These are phyloP conservation scores for Capitulum mitella DNA, from an alignment of 2,888 invertebrate genomes.

Conservation along the genomic window DNA sequence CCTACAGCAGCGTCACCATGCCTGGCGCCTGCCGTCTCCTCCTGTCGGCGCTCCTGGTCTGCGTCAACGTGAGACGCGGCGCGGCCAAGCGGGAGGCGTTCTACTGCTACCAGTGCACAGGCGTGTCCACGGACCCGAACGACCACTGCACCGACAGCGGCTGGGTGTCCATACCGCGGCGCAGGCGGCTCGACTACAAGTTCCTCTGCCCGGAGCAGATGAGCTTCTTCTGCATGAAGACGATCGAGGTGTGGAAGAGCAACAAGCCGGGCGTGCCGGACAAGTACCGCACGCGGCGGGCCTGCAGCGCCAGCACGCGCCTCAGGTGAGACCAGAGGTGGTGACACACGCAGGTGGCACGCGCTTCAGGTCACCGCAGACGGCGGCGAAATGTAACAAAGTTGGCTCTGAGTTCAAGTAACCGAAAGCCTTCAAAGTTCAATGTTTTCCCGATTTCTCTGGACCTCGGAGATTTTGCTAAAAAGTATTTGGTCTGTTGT, in stretches of 20 bases:
- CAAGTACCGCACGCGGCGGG: neutral
- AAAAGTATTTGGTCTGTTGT: too few species aligned
- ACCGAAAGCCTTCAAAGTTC: too few species aligned
- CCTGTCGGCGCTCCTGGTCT: too few species aligned
- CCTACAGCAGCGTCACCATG: too few species aligned
- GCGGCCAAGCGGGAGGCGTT: neutral
- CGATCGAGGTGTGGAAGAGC: neutral
- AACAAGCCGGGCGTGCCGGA: neutral
- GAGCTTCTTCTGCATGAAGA: constrained; percentile 1
- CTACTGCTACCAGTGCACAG: constrained; percentile 22
- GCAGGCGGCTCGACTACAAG: neutral
- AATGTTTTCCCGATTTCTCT: too few species aligned
- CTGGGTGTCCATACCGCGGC: constrained; percentile 18
- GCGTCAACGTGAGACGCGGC: too few species aligned
- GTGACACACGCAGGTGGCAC: too few species aligned
- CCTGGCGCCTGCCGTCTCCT: too few species aligned
- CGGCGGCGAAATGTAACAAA: too few species aligned
- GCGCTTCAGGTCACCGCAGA: too few species aligned
- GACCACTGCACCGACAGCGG: constrained; percentile 25
- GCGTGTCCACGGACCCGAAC: neutral
- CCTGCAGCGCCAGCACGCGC: neutral
- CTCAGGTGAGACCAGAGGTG: neutral
- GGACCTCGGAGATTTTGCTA: too few species aligned
- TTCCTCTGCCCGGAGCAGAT: neutral
- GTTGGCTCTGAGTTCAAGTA: too few species aligned